phyloP scores from a whole-genome alignment of 2,888 invertebrate species.

The Catocala sponsa region DNA sequence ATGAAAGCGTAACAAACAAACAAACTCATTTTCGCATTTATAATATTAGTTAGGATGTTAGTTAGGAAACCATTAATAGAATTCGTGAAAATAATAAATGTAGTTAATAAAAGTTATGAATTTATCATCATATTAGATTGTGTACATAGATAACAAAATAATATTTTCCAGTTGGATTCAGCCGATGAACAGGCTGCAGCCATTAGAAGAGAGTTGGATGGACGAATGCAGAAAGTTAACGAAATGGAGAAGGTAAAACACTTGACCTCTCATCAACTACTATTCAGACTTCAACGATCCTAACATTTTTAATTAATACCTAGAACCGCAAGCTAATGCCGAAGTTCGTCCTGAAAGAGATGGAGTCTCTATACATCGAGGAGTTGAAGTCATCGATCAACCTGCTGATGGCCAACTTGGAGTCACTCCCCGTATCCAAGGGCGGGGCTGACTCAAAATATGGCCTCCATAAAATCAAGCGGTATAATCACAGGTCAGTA shows the following conservation, averaged over 20 bases:
- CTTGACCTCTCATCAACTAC: constrained; percentile 15
- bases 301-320: background rate
- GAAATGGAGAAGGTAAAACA: constrained; percentile 97
- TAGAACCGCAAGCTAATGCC: constrained; percentile 99
- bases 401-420: constrained; percentile 99
- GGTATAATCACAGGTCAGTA: constrained; percentile 98
- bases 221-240: constrained; percentile 98
- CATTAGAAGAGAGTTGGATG: constrained; percentile 99
- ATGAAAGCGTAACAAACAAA: no score
- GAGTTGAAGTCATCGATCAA: constrained; percentile 99
- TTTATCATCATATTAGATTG: no score
- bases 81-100: no score
- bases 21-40: no score
- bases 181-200: constrained; percentile 99
- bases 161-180: constrained; percentile 94
- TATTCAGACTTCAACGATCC: background rate
- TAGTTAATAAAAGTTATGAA: no score
- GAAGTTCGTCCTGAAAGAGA: constrained; percentile 99
- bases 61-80: no score
- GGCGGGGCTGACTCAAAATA: constrained; percentile 99
- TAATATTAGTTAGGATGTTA: no score
- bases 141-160: no score
- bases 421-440: constrained; percentile 99
- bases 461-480: constrained; percentile 98
- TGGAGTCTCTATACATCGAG: constrained; percentile 99